phyloP scores from a whole-genome alignment of 2,113 vertebrate species.

The Pterophyllum scalare region DNA sequence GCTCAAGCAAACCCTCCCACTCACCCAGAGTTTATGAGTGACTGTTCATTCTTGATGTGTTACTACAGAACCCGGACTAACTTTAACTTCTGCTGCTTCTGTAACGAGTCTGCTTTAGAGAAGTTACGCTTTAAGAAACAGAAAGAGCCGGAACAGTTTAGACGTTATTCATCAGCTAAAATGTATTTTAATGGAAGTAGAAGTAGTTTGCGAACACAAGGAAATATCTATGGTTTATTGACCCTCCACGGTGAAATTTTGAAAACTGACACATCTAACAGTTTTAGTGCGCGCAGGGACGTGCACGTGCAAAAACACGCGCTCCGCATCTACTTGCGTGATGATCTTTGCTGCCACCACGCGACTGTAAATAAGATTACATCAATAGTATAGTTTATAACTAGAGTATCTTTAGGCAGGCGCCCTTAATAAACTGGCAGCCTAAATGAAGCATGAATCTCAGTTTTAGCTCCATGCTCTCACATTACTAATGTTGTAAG shows the following conservation, averaged over 20 bases:
- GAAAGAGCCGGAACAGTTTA: too few species aligned
- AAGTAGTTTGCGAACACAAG: background rate
- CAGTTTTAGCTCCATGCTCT: background rate
- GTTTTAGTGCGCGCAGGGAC: background rate
- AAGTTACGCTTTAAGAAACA: background rate
- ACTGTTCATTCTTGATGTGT: background rate
- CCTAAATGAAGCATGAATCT: background rate
- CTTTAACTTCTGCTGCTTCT: background rate
- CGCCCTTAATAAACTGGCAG: too few species aligned
- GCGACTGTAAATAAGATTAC: slow-evolving; percentile 31
- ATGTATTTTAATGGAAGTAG: background rate
- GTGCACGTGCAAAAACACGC: background rate
- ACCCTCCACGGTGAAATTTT: background rate
- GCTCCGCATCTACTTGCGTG: background rate
- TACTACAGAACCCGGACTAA: background rate
- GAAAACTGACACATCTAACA: background rate
- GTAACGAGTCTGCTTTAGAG: background rate
- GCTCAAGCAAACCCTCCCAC: slow-evolving; percentile 58
- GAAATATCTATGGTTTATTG: background rate
- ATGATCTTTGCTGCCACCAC: slow-evolving; percentile 62
- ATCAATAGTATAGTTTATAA: background rate
- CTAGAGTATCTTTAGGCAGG: background rate
- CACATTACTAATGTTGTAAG: background rate
- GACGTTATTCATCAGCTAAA: background rate
- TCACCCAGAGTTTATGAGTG: background rate